phyloP scores from a whole-genome alignment of 2,797 vertebrate genomes.

The Eulemur mongoz region DNA sequence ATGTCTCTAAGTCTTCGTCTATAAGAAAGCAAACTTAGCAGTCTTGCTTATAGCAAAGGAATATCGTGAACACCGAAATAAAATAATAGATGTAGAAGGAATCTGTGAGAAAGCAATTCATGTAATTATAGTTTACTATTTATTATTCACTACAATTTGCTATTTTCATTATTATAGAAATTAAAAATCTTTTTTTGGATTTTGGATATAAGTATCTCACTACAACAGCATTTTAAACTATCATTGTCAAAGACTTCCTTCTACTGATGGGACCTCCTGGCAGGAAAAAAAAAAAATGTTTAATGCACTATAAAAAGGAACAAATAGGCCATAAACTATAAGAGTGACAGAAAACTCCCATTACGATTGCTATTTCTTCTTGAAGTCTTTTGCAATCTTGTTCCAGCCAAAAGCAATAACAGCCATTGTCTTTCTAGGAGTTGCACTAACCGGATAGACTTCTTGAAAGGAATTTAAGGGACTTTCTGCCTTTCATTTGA shows the following conservation, averaged over 20 bases:
- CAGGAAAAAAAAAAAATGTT: neutral
- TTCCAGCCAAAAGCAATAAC: conserved; percentile 55
- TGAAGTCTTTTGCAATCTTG: conserved; percentile 40
- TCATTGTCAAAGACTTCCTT: conserved; percentile 48
- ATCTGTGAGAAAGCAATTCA: neutral
- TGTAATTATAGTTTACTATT: neutral
- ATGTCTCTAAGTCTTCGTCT: neutral
- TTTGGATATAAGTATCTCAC: neutral
- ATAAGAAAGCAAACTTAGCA: neutral
- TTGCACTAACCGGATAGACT: conserved; percentile 49
- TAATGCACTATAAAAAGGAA: conserved; percentile 35
- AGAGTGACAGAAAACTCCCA: conserved; percentile 33
- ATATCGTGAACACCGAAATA: neutral
- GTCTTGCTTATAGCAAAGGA: neutral
- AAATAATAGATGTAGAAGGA: neutral
- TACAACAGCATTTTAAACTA: conserved; percentile 6
- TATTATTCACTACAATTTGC: neutral
- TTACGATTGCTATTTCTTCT: conserved; percentile 47
- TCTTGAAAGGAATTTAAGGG: conserved; percentile 67
- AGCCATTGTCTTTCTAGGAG: conserved; percentile 34
- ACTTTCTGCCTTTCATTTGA: conserved; percentile 70
- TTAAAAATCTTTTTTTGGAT: neutral
- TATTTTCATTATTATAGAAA: conserved; percentile 11
- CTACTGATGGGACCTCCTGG: neutral
- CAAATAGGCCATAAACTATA: conserved; percentile 31